A percentile compares a stretch with the other conserved stretches of the same genome.
phyloP scores from a whole-genome alignment of 92 coral and sea anemone genomes.

The Micromussa lordhowensis region DNA sequence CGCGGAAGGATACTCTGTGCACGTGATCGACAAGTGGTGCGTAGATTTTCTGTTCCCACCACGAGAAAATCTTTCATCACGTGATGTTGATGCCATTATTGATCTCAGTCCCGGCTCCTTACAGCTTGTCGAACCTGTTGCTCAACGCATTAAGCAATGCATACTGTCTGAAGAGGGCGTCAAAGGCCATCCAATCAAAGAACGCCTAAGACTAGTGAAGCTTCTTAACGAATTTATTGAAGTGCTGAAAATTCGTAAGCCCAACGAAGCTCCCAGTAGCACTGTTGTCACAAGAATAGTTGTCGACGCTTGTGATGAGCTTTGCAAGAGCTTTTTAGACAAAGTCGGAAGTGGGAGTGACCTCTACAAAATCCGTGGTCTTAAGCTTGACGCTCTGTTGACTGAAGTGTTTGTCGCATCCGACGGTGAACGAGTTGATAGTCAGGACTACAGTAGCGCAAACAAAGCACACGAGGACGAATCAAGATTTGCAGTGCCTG shows the following conservation, averaged over 20 bases:
- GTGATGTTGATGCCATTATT: conserved; percentile 70
- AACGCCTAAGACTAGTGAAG: conserved; percentile 50
- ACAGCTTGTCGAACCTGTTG: conserved; percentile 19
- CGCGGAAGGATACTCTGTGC: conserved; percentile 32
- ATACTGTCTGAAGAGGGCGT: conserved; percentile 26
- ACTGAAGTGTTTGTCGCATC: conserved; percentile 10
- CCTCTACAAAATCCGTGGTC: conserved; percentile 37
- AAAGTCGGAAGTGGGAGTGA: background rate
- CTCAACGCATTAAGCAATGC: conserved; percentile 30
- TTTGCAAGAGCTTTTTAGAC: conserved; percentile 7
- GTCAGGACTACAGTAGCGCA: background rate
- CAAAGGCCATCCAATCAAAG: conserved; percentile 18
- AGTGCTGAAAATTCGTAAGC: background rate
- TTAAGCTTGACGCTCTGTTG: conserved; percentile 18
- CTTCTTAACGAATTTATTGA: conserved; percentile 52
- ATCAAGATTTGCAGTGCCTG: background rate
- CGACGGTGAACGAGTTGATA: background rate
- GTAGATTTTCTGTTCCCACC: conserved; percentile 42
- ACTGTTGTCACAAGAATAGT: conserved; percentile 16
- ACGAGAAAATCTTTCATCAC: conserved; percentile 21
- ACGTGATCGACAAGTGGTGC: conserved; percentile 63
- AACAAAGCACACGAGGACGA: background rate
- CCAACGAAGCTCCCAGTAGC: background rate
- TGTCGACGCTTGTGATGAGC: conserved; percentile 29
- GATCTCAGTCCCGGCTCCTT: conserved; percentile 55